Base-by-base conservation (phyloP, 2,888 invertebrate species). In the Callimorpha dominula region DNA sequence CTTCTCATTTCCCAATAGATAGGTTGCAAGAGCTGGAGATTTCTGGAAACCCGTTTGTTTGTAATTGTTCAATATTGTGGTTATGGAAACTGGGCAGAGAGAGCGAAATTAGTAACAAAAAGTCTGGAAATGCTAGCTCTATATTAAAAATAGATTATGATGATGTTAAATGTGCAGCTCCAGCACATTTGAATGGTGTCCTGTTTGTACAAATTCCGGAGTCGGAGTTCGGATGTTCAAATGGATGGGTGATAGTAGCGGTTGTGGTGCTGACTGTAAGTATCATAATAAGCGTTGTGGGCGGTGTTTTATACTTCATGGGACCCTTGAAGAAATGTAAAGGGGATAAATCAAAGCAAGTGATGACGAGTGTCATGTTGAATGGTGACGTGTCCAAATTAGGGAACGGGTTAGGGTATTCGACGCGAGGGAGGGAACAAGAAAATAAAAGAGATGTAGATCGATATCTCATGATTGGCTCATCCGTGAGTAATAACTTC, bases 21-120 rank as follows among this genome's bases (percentile, higher is more conserved):
- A 97, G 97, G 83, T 93, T 98, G 82, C 96, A 97, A 87, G 96
- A 96, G 75, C 94, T 98, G 52, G 97, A 97, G 81, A 96, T 98
- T 70, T 97, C 98, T 52, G 98, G 98, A 50, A 98, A 98, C 94
- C 98, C 98, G 0, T 96, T 98, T 78, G 96, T 97, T 76, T 98
- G 98, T 93, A 98, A 98, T 92, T 98, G 98, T 89, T 98, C 98
- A 69, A 93, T 98, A 75, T 96, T 98, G 77, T 98, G 98, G 98
- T 94, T 98, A 64, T 98, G 98, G 98, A 97, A 97, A 87, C 95
- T 98, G 65, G 94, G 93, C 43, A 91, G 90, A 78, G 94, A 95
- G 75, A 94, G 94, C 85, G 94, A 94, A 87, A 86, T 91, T 9
- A 93, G 88, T 72, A 91, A 86, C 75, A 93, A 89, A 76, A 93